These are phyloP conservation scores for Coilia nasus DNA, from an alignment of 2,797 vertebrate genomes.

Conservation along the genomic window DNA sequence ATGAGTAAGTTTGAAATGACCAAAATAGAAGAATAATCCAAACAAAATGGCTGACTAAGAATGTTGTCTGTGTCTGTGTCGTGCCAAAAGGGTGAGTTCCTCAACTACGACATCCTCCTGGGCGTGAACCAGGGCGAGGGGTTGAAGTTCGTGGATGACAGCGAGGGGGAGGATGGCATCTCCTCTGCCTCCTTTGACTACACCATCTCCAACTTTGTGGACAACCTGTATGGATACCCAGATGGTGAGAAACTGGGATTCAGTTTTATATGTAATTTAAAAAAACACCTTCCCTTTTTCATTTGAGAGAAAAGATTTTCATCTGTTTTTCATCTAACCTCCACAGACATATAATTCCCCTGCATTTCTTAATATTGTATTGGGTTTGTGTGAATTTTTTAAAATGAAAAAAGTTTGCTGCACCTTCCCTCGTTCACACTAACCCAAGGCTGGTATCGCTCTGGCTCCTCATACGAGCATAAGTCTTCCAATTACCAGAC, in stretches of 20 bases:
- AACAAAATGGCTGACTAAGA: constrained; percentile 24
- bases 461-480: neutral
- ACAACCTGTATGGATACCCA: constrained; percentile 94
- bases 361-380: neutral
- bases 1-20: neutral
- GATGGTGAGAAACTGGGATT: constrained; percentile 74
- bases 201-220: constrained; percentile 96
- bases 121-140: constrained; percentile 96
- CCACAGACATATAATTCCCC: neutral
- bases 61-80: constrained; percentile 39
- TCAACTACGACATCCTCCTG: constrained; percentile 95
- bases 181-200: constrained; percentile 92
- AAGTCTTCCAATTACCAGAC: constrained; percentile 15
- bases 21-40: neutral
- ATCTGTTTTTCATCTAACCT: neutral
- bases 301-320: neutral
- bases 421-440: no score
- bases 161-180: constrained; percentile 90
- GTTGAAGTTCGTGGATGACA: constrained; percentile 94
- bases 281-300: neutral
- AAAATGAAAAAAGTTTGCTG: neutral
- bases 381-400: neutral
- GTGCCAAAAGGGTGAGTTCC: constrained; percentile 85
- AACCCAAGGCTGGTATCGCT: neutral
- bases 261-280: neutral